Percentiles rank a stretch among this genome's conserved stretches.
Evolutionary conservation across 2,888 invertebrate species (phyloP).

Genomic region (Megamerina dolium): DNA sequence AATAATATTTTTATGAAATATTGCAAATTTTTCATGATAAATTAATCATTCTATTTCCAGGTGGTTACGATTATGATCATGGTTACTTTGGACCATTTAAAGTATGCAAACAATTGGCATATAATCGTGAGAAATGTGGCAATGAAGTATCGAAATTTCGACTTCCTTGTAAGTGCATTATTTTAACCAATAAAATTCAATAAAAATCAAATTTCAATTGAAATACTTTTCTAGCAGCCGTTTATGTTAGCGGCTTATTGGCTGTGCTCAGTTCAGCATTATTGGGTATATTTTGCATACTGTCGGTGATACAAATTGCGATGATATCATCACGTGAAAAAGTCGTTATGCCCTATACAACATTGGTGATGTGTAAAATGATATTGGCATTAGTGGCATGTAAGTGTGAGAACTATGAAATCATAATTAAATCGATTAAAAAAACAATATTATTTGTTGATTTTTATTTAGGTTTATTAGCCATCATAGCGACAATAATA

Average conservation of each 20-base stretch:
- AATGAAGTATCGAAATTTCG: slow-evolving; percentile 70
- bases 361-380: slow-evolving; percentile 72
- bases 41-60: slow-evolving; percentile 20
- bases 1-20: too few relatives aligned
- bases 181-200: neutral
- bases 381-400: slow-evolving; percentile 71
- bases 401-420: slow-evolving; percentile 52
- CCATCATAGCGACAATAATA: slow-evolving; percentile 73
- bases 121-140: slow-evolving; percentile 79
- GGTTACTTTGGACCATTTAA: slow-evolving; percentile 88
- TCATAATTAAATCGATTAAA: too few relatives aligned
- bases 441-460: neutral
- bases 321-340: slow-evolving; percentile 82
- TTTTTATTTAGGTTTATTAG: slow-evolving; percentile 60
- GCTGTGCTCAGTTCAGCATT: slow-evolving; percentile 68
- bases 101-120: slow-evolving; percentile 73
- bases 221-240: slow-evolving; percentile 58
- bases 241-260: slow-evolving; percentile 74
- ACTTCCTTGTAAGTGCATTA: slow-evolving; percentile 64
- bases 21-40: too few relatives aligned
- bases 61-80: slow-evolving; percentile 58
- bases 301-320: slow-evolving; percentile 76
- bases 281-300: slow-evolving; percentile 70
- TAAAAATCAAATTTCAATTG: neutral
- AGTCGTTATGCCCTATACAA: slow-evolving; percentile 70